These are phyloP conservation scores for Nemurella pictetii DNA, from an alignment of 2,888 invertebrate species.

Conservation along the genomic window DNA sequence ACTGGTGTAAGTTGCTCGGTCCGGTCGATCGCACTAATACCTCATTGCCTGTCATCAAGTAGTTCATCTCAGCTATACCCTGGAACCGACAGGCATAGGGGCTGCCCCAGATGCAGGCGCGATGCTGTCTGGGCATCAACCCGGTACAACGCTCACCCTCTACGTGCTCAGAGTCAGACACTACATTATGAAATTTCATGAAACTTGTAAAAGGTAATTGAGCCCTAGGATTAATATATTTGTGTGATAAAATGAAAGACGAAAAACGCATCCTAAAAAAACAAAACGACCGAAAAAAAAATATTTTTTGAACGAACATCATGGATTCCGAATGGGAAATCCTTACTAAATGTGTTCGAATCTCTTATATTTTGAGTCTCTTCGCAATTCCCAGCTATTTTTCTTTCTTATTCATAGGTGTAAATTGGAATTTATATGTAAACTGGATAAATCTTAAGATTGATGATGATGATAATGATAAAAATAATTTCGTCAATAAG, in stretches of 20 bases:
- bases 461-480: not conserved
- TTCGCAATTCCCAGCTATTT: not conserved
- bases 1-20: not conserved
- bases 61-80: constrained; percentile 4
- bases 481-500: not conserved
- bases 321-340: not conserved
- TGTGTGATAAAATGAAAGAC: not conserved
- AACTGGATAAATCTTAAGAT: not conserved
- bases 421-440: not conserved
- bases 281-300: not conserved
- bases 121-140: not conserved
- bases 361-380: not conserved
- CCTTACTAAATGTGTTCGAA: not conserved
- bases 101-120: not conserved
- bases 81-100: not conserved
- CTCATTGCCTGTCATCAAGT: constrained; percentile 9
- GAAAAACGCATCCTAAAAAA: not conserved
- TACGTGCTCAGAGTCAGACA: not conserved
- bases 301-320: not conserved
- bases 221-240: not conserved
- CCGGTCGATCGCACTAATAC: not conserved
- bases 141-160: not conserved
- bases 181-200: constrained; percentile 45
- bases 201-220: constrained; percentile 28
- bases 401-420: not conserved